These are phyloP conservation scores for Enteromius unitaeniatus DNA, from an alignment of 2,797 vertebrate genomes.

Conservation along the genomic window DNA sequence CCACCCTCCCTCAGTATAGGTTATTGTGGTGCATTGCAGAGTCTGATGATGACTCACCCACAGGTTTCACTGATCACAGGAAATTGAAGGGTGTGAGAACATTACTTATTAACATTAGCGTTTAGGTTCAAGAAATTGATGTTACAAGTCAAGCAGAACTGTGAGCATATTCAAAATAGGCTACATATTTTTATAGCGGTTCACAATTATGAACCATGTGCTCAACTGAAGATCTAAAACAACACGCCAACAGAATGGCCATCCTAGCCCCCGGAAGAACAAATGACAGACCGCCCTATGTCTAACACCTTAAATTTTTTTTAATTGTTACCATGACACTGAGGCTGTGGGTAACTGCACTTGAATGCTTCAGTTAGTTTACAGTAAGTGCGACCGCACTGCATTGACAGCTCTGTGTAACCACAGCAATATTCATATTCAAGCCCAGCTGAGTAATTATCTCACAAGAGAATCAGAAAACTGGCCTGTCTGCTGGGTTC, in stretches of 20 bases:
- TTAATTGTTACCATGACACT: slow-evolving; percentile 21
- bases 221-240: neutral
- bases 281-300: neutral
- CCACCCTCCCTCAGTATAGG: slow-evolving; percentile 7
- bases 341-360: slow-evolving; percentile 15
- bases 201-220: neutral
- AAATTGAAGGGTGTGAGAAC: slow-evolving; percentile 20
- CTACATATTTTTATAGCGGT: neutral
- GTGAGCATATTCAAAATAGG: neutral
- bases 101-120: neutral
- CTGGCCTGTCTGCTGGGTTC: neutral
- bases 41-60: slow-evolving; percentile 55
- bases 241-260: neutral
- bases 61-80: slow-evolving; percentile 39
- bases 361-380: neutral
- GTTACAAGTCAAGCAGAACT: neutral
- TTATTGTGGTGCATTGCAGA: slow-evolving; percentile 55
- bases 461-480: slow-evolving; percentile 11
- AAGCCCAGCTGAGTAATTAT: slow-evolving; percentile 24
- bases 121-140: neutral
- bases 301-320: slow-evolving; percentile 10
- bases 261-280: neutral
- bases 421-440: slow-evolving; percentile 14
- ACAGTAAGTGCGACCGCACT: neutral
- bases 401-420: neutral